phyloP scores from a whole-genome alignment of 2,888 invertebrate genomes.

The Siphlonurus alternatus region DNA sequence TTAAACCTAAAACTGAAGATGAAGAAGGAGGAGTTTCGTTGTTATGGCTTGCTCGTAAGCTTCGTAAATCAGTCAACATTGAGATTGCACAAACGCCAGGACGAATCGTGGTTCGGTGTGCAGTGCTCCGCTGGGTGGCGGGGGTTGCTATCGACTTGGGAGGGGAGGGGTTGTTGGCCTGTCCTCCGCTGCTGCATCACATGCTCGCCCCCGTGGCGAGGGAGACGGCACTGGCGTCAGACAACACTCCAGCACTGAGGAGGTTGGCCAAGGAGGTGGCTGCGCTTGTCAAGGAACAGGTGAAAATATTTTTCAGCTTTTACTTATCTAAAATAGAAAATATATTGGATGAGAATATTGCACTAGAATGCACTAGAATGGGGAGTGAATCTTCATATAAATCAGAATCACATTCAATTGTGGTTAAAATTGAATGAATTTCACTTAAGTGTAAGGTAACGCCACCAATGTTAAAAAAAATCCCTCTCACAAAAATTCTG shows the following conservation, averaged over 20 bases:
- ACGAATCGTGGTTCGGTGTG: slow-evolving; percentile 49
- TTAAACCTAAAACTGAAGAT: slow-evolving; percentile 11
- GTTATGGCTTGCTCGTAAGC: slow-evolving; percentile 54
- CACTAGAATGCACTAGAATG: too few relatives aligned
- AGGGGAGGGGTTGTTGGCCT: slow-evolving; percentile 31
- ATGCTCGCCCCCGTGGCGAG: slow-evolving; percentile 61
- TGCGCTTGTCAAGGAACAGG: slow-evolving; percentile 51
- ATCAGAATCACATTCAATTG: too few relatives aligned
- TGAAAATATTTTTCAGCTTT: too few relatives aligned
- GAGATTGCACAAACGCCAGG: slow-evolving; percentile 60
- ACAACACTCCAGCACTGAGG: slow-evolving; percentile 40
- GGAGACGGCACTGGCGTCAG: slow-evolving; percentile 47
- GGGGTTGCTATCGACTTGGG: slow-evolving; percentile 50
- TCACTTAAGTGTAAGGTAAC: too few relatives aligned
- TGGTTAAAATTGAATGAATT: too few relatives aligned
- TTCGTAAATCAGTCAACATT: slow-evolving; percentile 56
- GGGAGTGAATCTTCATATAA: too few relatives aligned
- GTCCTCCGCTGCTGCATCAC: slow-evolving; percentile 33
- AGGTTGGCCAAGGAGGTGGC: slow-evolving; percentile 57
- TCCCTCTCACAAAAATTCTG: too few relatives aligned
- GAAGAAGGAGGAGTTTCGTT: slow-evolving; percentile 36
- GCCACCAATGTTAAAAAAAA: too few relatives aligned
- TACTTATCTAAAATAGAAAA: too few relatives aligned
- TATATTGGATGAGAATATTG: too few relatives aligned
- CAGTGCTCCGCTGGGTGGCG: slow-evolving; percentile 41